Conservation (phyloP, 2,888 invertebrate species). For the Euzophera pinguis region DNA sequence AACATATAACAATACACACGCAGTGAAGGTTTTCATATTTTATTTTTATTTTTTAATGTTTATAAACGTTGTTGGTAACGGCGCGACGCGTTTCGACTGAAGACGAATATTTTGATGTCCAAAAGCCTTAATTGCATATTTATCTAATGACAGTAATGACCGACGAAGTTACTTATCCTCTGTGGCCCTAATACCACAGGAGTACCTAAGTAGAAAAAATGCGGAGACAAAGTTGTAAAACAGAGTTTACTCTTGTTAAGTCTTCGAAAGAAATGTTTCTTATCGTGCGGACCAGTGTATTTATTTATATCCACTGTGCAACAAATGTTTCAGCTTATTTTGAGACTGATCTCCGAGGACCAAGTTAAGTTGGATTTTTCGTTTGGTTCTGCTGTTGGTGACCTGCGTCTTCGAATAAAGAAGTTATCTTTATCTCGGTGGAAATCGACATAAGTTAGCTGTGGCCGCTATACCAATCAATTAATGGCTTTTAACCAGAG, state of each 20-base stretch:
- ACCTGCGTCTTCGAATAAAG: too few species aligned
- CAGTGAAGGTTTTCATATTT: neutral
- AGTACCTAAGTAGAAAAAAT: neutral
- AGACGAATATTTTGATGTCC: conserved; percentile 25
- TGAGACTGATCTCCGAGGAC: too few species aligned
- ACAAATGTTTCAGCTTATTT: too few species aligned
- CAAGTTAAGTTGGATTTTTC: too few species aligned
- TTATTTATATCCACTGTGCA: too few species aligned
- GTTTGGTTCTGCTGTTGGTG: too few species aligned
- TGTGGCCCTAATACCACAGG: conserved; percentile 46
- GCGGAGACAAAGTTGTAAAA: neutral
- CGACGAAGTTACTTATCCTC: conserved; percentile 45
- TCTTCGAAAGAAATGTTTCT: too few species aligned
- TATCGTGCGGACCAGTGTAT: too few species aligned
- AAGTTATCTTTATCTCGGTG: too few species aligned
- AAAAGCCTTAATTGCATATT: conserved; percentile 60
- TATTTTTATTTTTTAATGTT: neutral
- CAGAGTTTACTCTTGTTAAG: neutral
- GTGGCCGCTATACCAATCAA: too few species aligned
- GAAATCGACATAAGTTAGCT: too few species aligned
- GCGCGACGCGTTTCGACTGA: conserved; percentile 4
- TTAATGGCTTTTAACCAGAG: too few species aligned
- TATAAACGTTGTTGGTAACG: neutral
- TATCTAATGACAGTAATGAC: conserved; percentile 66
- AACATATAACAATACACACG: neutral